Evolutionary conservation across 2,113 vertebrate genomes (phyloP), one percentile per base, ranked within the genome.

Genomic region (Carettochelys insculpta): DNA sequence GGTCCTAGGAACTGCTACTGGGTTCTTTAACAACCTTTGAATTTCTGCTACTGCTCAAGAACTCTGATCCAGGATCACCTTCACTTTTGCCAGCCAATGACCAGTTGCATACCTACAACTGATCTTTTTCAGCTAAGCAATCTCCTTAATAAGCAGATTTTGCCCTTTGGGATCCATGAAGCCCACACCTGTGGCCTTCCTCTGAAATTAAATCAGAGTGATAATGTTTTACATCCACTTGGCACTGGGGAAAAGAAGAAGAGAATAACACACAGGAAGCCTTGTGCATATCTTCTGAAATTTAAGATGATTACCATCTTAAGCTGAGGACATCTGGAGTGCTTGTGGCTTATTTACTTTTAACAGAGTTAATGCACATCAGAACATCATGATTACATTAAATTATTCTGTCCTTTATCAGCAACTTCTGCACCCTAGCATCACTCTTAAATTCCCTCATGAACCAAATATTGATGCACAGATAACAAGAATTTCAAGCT

Each of bases 111-210:
- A 2, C 61, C 10, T 41, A 24, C 12, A 19, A 41, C 38, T 71
- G 22, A 12, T 53, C 29, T 58, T 89, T 92, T 92, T 85, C 53
- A 86, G 12, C 81, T 85, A n/a, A 90, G n/a, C 5, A 76, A 84
- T 34, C 17, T 65, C 61, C 73, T 89, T 84, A 90, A 79, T 86
- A 80, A 80, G 2, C 76, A 65, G 43, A 92, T 3, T 41, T 94
- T 83, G 5, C 34, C 11, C 29, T 75, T 38, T 92, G 54, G 80
- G 31, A 89, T 86, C n/a, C 86, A 12, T 20, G 2, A 0, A 5
- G 53, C 54, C 17, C 34, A 19, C 34, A 51, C 11, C 25, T 38
- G 41, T 12, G 38, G 31, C n/a, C 47, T 50, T 24, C 50, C 8
- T 50, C 43, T 17, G 20, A 16, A 16, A 76, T 41, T 54, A 20